A percentile compares a stretch with the other conserved stretches of the same genome.
These are phyloP conservation scores for Miniopterus natalensis DNA, from an alignment of 2,113 vertebrate genomes.

Conservation along the genomic window DNA sequence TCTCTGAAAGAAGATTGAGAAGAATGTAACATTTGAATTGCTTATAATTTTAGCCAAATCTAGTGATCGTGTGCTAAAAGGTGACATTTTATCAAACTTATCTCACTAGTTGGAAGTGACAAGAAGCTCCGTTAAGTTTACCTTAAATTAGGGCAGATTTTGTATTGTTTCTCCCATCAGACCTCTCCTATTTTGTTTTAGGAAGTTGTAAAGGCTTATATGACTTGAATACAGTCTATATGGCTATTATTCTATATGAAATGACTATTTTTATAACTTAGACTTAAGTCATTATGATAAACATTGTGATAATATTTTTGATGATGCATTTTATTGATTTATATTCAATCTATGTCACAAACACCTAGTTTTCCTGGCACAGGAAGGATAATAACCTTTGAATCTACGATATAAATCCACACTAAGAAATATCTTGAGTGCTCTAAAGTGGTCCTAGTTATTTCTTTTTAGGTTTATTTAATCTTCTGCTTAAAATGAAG, in stretches of 20 bases:
- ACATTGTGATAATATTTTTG: background rate
- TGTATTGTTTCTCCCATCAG: background rate
- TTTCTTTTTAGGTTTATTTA: slow-evolving; percentile 58
- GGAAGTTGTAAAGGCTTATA: background rate
- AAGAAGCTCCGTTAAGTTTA: background rate
- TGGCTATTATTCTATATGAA: background rate
- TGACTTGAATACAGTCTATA: background rate
- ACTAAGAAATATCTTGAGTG: slow-evolving; percentile 26
- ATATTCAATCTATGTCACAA: background rate
- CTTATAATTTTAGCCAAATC: background rate
- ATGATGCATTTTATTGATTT: background rate
- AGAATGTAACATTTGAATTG: background rate
- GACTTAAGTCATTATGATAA: background rate
- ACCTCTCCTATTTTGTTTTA: background rate
- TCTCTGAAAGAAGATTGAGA: background rate
- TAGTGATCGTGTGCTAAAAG: background rate
- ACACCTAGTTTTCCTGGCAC: background rate
- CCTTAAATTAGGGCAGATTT: background rate
- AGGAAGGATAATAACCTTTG: slow-evolving; percentile 1
- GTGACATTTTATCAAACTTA: background rate
- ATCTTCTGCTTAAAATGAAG: slow-evolving; percentile 61
- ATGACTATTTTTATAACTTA: background rate
- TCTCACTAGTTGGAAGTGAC: background rate
- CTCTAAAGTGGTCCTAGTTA: slow-evolving; percentile 36
- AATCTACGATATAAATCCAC: slow-evolving; percentile 38